A percentile compares a stretch with the other conserved stretches of the same genome.
Conservation (phyloP, 92 coral and sea anemone genomes). For the Porites lobata region DNA sequence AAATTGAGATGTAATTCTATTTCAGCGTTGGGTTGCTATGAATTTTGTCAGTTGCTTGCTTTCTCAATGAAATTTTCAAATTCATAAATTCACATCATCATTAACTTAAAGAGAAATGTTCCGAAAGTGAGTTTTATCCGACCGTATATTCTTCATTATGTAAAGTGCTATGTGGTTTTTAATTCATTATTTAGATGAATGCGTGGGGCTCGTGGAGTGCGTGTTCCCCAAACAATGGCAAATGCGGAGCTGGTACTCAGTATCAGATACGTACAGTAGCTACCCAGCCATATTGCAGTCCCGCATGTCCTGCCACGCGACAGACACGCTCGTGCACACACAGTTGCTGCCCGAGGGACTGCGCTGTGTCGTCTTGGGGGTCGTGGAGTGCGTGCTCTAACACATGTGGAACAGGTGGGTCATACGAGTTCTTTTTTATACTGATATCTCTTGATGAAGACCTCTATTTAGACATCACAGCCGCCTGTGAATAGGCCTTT, state of each 20-base stretch:
- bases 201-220: conserved; percentile 83
- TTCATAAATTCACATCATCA: neutral
- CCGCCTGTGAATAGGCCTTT: no score
- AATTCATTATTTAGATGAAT: conserved; percentile 68
- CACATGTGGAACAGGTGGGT: conserved; percentile 90
- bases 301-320: conserved; percentile 72
- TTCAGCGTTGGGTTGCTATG: no score
- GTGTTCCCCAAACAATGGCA: conserved; percentile 82
- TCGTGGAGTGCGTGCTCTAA: conserved; percentile 86
- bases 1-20: no score
- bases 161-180: no score
- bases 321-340: conserved; percentile 75
- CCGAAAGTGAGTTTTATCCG: no score
- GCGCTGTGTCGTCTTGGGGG: conserved; percentile 81
- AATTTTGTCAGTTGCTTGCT: no score
- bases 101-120: no score
- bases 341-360: conserved; percentile 95
- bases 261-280: conserved; percentile 72
- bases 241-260: conserved; percentile 88
- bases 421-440: neutral
- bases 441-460: neutral
- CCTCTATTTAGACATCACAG: no score
- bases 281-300: conserved; percentile 88
- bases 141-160: no score
- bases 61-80: no score